Conservation (phyloP, 2,888 invertebrate species). For the Palloptera scutellata region DNA sequence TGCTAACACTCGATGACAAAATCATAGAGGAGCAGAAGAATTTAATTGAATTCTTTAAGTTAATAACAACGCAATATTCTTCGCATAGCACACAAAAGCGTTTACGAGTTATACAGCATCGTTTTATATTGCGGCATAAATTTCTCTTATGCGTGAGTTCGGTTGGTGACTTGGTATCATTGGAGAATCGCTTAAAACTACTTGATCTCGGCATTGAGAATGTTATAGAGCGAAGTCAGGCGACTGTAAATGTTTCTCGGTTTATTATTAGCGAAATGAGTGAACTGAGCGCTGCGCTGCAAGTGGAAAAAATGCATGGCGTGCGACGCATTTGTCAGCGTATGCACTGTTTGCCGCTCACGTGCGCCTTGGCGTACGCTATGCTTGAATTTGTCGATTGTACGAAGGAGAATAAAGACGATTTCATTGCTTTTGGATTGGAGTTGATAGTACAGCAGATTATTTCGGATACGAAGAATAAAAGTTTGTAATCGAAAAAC, state of each 20-base stretch:
- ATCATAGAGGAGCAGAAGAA: slow-evolving; percentile 46
- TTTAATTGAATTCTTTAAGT: slow-evolving; percentile 56
- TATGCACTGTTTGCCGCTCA: slow-evolving; percentile 54
- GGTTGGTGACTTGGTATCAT: slow-evolving; percentile 44
- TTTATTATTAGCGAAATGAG: slow-evolving; percentile 51
- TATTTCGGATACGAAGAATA: slow-evolving; percentile 36
- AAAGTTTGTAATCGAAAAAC: slow-evolving; percentile 15
- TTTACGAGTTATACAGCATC: slow-evolving; percentile 50
- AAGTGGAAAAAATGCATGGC: slow-evolving; percentile 51
- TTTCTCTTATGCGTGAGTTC: slow-evolving; percentile 46
- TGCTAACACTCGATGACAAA: slow-evolving; percentile 36
- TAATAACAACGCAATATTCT: slow-evolving; percentile 45
- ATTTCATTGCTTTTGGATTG: slow-evolving; percentile 55
- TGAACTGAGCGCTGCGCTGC: slow-evolving; percentile 51
- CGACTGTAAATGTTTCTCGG: slow-evolving; percentile 47
- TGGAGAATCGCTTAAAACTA: slow-evolving; percentile 43
- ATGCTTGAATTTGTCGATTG: slow-evolving; percentile 53
- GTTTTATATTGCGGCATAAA: slow-evolving; percentile 48
- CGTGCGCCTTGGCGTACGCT: slow-evolving; percentile 56
- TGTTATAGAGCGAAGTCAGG: slow-evolving; percentile 49
- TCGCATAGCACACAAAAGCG: slow-evolving; percentile 42
- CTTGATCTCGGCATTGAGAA: slow-evolving; percentile 51
- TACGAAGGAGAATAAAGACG: slow-evolving; percentile 45
- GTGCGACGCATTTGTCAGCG: slow-evolving; percentile 50
- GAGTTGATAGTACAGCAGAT: slow-evolving; percentile 59